phyloP scores from a whole-genome alignment of 2,797 vertebrate species.

The Pogoniulus pusillus region DNA sequence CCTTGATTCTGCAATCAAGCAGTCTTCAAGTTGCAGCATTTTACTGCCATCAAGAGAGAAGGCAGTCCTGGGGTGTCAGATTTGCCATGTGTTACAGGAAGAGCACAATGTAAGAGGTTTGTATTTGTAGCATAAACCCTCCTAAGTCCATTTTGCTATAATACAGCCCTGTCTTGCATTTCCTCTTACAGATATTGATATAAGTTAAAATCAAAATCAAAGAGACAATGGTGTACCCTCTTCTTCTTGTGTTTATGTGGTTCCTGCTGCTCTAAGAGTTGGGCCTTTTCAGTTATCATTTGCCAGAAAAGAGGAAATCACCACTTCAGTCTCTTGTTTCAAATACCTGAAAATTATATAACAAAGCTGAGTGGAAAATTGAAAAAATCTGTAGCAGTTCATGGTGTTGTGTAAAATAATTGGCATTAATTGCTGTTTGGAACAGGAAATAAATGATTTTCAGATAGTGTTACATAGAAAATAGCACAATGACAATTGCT shows the following conservation, averaged over 20 bases:
- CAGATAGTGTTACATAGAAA: constrained; percentile 74
- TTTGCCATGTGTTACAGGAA: neutral
- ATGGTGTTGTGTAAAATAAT: constrained; percentile 73
- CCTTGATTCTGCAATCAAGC: neutral
- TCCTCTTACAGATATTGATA: neutral
- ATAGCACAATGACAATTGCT: constrained; percentile 76
- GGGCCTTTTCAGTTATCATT: neutral
- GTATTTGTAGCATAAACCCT: neutral
- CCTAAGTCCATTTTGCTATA: neutral
- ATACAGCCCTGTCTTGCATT: neutral
- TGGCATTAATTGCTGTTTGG: constrained; percentile 79
- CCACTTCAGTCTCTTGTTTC: neutral
- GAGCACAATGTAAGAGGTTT: neutral
- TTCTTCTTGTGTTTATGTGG: neutral
- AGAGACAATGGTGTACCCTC: neutral
- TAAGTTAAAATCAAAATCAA: constrained; percentile 4
- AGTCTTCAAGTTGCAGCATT: neutral
- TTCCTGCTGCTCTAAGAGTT: neutral
- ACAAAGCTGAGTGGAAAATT: constrained; percentile 73
- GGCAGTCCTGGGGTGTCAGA: neutral
- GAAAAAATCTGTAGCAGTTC: constrained; percentile 60
- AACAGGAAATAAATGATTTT: constrained; percentile 78
- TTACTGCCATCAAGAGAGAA: neutral
- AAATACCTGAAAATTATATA: constrained; percentile 32
- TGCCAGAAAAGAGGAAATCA: neutral